Conservation (phyloP, 2,888 invertebrate species). For the Diaprepes abbreviatus region DNA sequence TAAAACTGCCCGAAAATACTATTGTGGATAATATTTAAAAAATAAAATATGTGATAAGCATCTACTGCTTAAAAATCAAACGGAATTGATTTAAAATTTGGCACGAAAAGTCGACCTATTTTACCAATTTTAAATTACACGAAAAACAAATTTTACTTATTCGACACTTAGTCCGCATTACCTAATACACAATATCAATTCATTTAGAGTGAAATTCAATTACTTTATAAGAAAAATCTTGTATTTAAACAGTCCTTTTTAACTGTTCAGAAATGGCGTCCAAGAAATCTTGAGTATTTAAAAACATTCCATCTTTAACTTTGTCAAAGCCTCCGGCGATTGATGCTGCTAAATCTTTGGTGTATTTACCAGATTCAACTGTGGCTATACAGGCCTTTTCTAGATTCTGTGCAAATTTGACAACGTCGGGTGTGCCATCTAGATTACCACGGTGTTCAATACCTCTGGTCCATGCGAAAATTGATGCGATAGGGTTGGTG, state of each 20-base stretch:
- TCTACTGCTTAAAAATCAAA: too few species aligned
- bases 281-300: conserved; percentile 89
- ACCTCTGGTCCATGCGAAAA: conserved; percentile 92
- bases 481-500: conserved; percentile 92
- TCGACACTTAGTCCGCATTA: too few species aligned
- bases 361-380: conserved; percentile 87
- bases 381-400: conserved; percentile 89
- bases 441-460: conserved; percentile 86
- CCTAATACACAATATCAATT: too few species aligned
- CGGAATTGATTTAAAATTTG: too few species aligned
- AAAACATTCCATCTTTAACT: conserved; percentile 85
- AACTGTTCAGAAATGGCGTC: conserved; percentile 84
- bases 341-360: conserved; percentile 86
- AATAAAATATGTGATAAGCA: too few species aligned
- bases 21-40: too few species aligned
- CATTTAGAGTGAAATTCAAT: too few species aligned
- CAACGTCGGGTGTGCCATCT: conserved; percentile 82
- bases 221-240: too few species aligned
- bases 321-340: conserved; percentile 88
- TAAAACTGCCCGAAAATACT: too few species aligned
- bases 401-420: conserved; percentile 78
- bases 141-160: background rate
- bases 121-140: background rate
- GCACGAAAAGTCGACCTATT: too few species aligned
- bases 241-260: conserved; percentile 64